A percentile compares a stretch with the other conserved stretches of the same genome.
phyloP scores from a whole-genome alignment of 2,888 invertebrate genomes.

The Noctua comes region DNA sequence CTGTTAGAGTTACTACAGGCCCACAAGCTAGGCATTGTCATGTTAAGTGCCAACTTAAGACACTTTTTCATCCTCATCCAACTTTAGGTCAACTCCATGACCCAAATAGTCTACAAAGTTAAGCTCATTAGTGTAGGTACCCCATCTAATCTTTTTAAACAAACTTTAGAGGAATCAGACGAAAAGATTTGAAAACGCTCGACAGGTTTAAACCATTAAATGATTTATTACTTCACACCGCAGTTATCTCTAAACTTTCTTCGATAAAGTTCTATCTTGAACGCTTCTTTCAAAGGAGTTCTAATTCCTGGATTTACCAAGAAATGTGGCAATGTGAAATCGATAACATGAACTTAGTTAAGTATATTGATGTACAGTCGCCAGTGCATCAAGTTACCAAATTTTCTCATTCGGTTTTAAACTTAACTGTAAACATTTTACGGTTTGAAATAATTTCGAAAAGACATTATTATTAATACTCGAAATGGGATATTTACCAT shows the following conservation, averaged over 20 bases:
- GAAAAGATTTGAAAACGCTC: background rate
- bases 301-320: constrained; percentile 3
- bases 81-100: background rate
- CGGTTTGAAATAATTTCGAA: too few relatives aligned
- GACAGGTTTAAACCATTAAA: constrained; percentile 32
- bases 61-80: background rate
- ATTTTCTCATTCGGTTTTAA: too few relatives aligned
- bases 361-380: background rate
- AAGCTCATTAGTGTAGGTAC: background rate
- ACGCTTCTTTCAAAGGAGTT: background rate
- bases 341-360: background rate
- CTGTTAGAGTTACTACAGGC: background rate
- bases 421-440: too few relatives aligned
- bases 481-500: too few relatives aligned
- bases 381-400: too few relatives aligned
- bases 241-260: constrained; percentile 15
- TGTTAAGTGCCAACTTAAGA: background rate
- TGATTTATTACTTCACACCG: constrained; percentile 33
- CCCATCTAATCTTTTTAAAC: background rate
- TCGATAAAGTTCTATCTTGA: constrained; percentile 21
- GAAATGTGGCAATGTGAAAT: background rate
- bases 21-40: background rate
- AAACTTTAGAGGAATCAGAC: constrained; percentile 1
- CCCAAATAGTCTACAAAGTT: background rate
- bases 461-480: too few relatives aligned